Evolutionary conservation across 2,888 invertebrate species (phyloP).

Genomic region (Nephrotoma flavescens): DNA sequence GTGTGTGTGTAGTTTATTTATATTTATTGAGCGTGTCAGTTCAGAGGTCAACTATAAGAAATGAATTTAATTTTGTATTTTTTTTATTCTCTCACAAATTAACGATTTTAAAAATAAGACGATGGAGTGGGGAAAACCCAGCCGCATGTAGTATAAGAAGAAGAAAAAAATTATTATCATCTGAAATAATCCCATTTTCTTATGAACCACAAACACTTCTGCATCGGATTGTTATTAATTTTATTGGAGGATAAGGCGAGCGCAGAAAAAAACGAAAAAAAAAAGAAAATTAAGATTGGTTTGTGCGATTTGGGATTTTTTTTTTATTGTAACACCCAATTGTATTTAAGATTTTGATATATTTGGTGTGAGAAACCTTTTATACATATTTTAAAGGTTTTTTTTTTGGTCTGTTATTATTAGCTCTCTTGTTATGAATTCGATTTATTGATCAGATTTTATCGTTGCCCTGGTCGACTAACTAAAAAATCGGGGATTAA

Average conservation of each 20-base stretch:
- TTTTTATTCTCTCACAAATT: slow-evolving; percentile 6
- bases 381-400: neutral
- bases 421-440: neutral
- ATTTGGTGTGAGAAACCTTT: neutral
- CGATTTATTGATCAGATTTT: neutral
- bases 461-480: neutral
- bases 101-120: slow-evolving; percentile 8
- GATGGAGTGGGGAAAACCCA: neutral
- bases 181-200: neutral
- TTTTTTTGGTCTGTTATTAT: neutral
- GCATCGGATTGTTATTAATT: neutral
- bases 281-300: neutral
- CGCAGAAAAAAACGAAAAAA: neutral
- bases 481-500: neutral
- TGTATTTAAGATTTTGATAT: neutral
- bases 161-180: neutral
- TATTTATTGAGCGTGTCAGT: slow-evolving; percentile 29
- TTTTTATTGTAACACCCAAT: neutral
- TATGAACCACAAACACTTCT: neutral
- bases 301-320: neutral
- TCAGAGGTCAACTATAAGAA: slow-evolving; percentile 17
- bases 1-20: neutral
- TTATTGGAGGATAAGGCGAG: neutral
- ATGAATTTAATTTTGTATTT: slow-evolving; percentile 3
- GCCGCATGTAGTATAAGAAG: neutral